Conservation (phyloP, 2,888 invertebrate species). For the Melanargia galathea region DNA sequence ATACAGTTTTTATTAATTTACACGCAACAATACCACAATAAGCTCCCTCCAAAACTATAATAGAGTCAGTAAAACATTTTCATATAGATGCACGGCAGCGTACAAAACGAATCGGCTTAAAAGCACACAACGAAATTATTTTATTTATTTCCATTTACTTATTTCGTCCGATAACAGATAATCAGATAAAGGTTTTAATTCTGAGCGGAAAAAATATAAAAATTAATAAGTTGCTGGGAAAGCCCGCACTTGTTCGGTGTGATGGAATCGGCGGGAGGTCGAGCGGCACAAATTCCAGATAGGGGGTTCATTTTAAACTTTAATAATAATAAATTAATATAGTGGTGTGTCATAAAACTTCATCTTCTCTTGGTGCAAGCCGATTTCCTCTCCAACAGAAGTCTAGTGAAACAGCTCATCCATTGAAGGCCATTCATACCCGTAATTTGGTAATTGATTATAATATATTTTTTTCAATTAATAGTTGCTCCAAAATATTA, state of each 20-base stretch:
- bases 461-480: no score
- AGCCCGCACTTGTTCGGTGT: slow-evolving; percentile 59
- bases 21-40: background rate
- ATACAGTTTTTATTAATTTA: background rate
- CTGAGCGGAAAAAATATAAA: slow-evolving; percentile 59
- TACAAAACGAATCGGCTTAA: slow-evolving; percentile 74
- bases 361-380: background rate
- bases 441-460: no score
- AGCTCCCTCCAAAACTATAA: slow-evolving; percentile 17
- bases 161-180: slow-evolving; percentile 66
- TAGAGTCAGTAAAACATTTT: slow-evolving; percentile 46
- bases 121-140: slow-evolving; percentile 54
- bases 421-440: no score
- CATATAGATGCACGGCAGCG: slow-evolving; percentile 56
- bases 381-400: no score
- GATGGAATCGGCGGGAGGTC: slow-evolving; percentile 39
- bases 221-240: slow-evolving; percentile 59
- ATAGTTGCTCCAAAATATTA: no score
- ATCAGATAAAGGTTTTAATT: slow-evolving; percentile 80
- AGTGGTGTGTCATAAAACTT: background rate
- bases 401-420: no score
- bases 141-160: slow-evolving; percentile 49
- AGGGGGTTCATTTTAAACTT: slow-evolving; percentile 31
- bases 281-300: slow-evolving; percentile 34
- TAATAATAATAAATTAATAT: slow-evolving; percentile 25